A percentile compares a stretch with the other conserved stretches of the same genome.
Conservation (phyloP, 2,113 vertebrate genomes). For the Piprites chloris region DNA sequence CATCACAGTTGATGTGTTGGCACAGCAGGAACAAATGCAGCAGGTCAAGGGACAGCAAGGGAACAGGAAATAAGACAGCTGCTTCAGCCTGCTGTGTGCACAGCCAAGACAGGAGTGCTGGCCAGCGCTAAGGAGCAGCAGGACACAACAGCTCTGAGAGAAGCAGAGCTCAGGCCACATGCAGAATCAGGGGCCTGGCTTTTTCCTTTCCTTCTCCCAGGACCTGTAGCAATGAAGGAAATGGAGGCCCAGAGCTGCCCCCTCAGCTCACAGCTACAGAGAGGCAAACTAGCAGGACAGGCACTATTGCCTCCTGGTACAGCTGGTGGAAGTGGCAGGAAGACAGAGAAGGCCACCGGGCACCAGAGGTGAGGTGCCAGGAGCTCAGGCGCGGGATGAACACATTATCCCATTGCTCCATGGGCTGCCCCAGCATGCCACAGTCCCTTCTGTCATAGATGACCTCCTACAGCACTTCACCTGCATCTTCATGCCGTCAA, state of each 20-base stretch:
- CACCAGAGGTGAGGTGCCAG: background rate
- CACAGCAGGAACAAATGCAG: background rate
- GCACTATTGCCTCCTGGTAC: background rate
- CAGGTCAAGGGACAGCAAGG: background rate
- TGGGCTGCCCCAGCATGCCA: background rate
- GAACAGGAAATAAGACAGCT: background rate
- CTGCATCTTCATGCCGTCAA: conserved; percentile 99
- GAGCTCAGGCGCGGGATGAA: background rate
- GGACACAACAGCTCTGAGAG: background rate
- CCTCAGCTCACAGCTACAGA: background rate
- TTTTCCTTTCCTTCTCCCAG: background rate
- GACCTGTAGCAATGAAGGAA: background rate
- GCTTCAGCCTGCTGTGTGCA: background rate
- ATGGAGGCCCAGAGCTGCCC: background rate
- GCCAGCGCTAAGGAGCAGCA: background rate
- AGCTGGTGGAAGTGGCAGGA: background rate
- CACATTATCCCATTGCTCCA: background rate
- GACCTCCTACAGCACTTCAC: conserved; percentile 67
- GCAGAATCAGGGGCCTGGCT: background rate
- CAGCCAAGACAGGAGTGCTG: background rate
- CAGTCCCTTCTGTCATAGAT: background rate
- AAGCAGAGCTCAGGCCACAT: background rate
- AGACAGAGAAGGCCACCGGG: background rate
- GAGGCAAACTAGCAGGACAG: background rate
- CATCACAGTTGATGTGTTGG: rapidly evolving